Evolutionary conservation across 2,797 vertebrate genomes (phyloP), one percentile per base, ranked within the genome.

Genomic region (Alosa sapidissima): DNA sequence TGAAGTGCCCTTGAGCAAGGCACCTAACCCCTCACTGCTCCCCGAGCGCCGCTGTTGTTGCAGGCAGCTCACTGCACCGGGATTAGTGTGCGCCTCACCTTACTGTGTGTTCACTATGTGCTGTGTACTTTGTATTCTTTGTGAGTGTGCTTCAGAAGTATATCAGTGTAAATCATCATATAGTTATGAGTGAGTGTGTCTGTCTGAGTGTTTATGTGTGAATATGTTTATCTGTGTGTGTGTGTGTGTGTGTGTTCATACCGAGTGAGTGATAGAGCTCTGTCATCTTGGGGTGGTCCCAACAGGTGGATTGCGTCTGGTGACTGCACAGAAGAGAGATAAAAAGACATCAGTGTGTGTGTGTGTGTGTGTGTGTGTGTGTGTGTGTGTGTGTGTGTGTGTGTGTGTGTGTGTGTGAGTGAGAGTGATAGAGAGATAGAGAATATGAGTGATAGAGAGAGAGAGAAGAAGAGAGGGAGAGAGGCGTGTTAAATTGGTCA

Each of bases 241-340:
- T 68, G 62, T 68, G 62, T 33, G 62, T 33, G 62, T 68, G 62
- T 36, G 62, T 72, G 33, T 93, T 28, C 60, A 65, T 93, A 99
- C 98, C 97, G 75, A 99, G 94, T 55, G 98, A 98, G 55, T 98
- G 97, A 91, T 99, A 99, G 41, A 99, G 97, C 86, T 99, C 98
- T 0, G 96, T 98, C 98, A 99, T 99, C 95, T 98, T 99, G 81
- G 98, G 98, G 93, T 99, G 98, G 92, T 99, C 98, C 98, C 98
- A 99, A 90, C 97, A 98, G 83, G 98, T 99, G 0, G 97, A 98
- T 92, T 99, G 98, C 10, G 97, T 98, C 91, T 98, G 95, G 91
- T 99, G 98, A 92, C 98, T 99, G 89, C 21, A 94, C 91, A 92
- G 51, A 7, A 92, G 88, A 84, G 86, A 8, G 88, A 82, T 1